phyloP scores from a whole-genome alignment of 1,140 invertebrate species.

The Penaeus indicus region DNA sequence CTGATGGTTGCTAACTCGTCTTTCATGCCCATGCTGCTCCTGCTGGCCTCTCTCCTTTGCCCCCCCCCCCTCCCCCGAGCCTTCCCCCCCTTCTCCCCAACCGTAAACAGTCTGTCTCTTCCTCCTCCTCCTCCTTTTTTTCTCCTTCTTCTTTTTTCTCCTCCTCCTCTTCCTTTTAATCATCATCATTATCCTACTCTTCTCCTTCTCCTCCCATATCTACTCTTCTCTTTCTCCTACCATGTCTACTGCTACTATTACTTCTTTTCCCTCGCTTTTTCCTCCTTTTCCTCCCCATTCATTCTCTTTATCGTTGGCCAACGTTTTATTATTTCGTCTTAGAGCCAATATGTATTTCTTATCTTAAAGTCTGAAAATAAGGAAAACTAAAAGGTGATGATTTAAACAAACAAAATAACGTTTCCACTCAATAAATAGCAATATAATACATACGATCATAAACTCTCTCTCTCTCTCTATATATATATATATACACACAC shows the following conservation, averaged over 20 bases:
- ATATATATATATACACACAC: constrained; percentile 33
- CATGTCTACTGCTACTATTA: no score
- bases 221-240: no score
- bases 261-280: neutral
- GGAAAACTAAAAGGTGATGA: no score
- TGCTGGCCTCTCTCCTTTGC: neutral
- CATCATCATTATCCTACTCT: neutral
- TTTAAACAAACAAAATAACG: no score
- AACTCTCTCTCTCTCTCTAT: constrained; percentile 9
- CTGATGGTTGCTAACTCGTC: constrained; percentile 29
- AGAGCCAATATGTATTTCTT: no score
- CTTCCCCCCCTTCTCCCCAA: neutral
- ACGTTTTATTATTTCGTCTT: no score
- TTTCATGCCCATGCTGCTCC: constrained; percentile 51
- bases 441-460: no score
- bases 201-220: no score
- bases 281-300: neutral
- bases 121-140: neutral
- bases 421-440: no score
- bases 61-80: neutral
- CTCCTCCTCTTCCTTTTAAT: neutral
- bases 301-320: no score
- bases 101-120: neutral
- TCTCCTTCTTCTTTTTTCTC: neutral
- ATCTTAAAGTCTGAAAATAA: no score